These are phyloP conservation scores for Motacilla alba DNA, from an alignment of 2,113 vertebrate species.

Conservation along the genomic window DNA sequence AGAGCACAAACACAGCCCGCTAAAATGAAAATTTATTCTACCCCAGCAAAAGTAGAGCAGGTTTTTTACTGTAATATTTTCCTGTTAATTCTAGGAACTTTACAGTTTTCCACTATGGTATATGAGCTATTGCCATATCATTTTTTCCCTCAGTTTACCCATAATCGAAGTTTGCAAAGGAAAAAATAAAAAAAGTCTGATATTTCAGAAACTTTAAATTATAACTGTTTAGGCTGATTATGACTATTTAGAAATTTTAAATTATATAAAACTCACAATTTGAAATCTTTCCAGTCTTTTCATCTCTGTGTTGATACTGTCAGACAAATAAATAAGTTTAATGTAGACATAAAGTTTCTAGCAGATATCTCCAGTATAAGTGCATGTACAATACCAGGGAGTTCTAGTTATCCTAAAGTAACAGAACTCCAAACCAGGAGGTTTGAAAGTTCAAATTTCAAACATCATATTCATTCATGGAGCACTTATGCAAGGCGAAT, in stretches of 20 bases:
- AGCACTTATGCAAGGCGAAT: not conserved
- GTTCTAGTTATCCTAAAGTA: not conserved
- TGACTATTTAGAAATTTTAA: not conserved
- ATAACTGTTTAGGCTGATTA: no score
- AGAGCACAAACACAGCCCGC: not conserved
- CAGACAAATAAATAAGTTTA: not conserved
- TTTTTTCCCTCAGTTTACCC: not conserved
- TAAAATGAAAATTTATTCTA: not conserved
- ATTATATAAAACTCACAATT: not conserved
- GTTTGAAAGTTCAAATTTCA: not conserved
- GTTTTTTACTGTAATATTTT: not conserved
- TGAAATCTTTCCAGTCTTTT: not conserved
- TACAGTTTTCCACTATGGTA: not conserved
- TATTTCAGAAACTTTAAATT: not conserved
- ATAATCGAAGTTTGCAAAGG: not conserved
- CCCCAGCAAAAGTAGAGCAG: not conserved
- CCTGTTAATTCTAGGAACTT: not conserved
- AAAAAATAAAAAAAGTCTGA: not conserved
- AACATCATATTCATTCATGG: not conserved
- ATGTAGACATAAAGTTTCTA: not conserved
- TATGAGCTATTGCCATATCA: not conserved
- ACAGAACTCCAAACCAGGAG: not conserved
- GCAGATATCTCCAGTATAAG: not conserved
- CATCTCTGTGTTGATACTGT: not conserved
- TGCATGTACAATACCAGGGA: not conserved